phyloP scores from a whole-genome alignment of 1,140 invertebrate species.

The Chelonus insularis region DNA sequence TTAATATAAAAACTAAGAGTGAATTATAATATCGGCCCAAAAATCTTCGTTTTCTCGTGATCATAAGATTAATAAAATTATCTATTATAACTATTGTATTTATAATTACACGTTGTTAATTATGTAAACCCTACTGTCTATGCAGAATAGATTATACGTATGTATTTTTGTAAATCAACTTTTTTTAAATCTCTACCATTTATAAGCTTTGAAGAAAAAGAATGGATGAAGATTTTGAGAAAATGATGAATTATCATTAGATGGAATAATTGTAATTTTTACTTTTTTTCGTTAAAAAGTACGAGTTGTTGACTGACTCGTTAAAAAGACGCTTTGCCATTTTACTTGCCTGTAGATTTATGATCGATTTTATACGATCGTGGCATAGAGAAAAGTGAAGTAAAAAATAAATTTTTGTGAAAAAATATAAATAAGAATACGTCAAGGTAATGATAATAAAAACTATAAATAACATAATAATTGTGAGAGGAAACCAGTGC shows the following conservation, averaged over 20 bases:
- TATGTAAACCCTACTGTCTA: slow-evolving; percentile 15
- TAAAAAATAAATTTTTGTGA: slow-evolving; percentile 6
- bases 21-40: too few species aligned
- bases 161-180: slow-evolving; percentile 59
- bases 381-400: slow-evolving; percentile 29
- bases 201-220: slow-evolving; percentile 43
- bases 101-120: slow-evolving; percentile 24
- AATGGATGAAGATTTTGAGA: not conserved
- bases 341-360: slow-evolving; percentile 38
- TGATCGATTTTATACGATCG: slow-evolving; percentile 27
- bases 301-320: slow-evolving; percentile 15
- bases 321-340: slow-evolving; percentile 42
- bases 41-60: too few species aligned
- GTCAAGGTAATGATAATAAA: slow-evolving; percentile 2
- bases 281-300: too few species aligned
- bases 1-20: too few species aligned
- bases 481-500: slow-evolving; percentile 37
- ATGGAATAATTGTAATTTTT: too few species aligned
- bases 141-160: slow-evolving; percentile 32
- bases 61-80: too few species aligned
- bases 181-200: slow-evolving; percentile 53
- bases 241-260: not conserved
- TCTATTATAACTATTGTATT: too few species aligned
- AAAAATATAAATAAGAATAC: not conserved
- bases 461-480: not conserved